These are phyloP conservation scores for Mizuhopecten yessoensis DNA, from an alignment of 1,140 invertebrate species.

Conservation along the genomic window DNA sequence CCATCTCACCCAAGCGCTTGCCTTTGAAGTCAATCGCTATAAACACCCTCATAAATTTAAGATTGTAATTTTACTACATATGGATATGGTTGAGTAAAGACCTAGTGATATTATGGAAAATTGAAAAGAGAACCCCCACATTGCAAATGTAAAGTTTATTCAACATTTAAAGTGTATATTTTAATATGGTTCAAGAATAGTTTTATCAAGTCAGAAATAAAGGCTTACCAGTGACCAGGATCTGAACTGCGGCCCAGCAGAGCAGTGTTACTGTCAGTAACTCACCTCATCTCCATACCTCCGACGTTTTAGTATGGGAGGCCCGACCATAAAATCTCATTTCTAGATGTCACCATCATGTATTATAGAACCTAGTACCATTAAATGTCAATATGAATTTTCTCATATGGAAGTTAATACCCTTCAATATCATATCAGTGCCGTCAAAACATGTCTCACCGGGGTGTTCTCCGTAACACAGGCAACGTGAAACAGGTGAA, in stretches of 20 bases:
- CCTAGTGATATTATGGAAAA: constrained; percentile 27
- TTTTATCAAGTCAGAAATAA: constrained; percentile 8
- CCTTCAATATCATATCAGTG: constrained; percentile 38
- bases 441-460: neutral
- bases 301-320: neutral
- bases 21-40: constrained; percentile 33
- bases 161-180: constrained; percentile 27
- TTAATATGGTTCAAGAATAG: constrained; percentile 26
- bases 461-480: neutral
- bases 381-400: constrained; percentile 36
- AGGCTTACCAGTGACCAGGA: neutral
- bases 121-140: constrained; percentile 32
- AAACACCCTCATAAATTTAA: constrained; percentile 29
- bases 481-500: neutral
- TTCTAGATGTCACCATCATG: constrained; percentile 13
- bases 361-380: constrained; percentile 18
- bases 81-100: constrained; percentile 38
- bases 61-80: constrained; percentile 40
- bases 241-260: neutral
- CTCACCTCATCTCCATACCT: neutral
- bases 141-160: neutral
- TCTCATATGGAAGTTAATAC: constrained; percentile 34
- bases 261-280: neutral
- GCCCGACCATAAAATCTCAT: constrained; percentile 1
- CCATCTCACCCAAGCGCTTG: neutral